A percentile compares a stretch with the other conserved stretches of the same genome.
Conservation (phyloP, 2,113 vertebrate genomes). For the Daubentonia madagascariensis region DNA sequence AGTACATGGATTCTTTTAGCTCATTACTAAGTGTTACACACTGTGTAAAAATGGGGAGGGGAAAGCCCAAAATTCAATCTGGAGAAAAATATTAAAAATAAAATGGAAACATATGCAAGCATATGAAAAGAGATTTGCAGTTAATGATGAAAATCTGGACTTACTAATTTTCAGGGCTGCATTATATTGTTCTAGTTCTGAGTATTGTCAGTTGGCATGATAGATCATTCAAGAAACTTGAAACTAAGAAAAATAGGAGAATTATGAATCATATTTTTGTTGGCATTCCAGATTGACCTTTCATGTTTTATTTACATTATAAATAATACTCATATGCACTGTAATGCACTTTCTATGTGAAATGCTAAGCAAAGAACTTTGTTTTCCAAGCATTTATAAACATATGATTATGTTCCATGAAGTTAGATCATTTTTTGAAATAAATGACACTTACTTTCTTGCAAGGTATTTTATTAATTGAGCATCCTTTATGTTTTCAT, state of each 20-base stretch:
- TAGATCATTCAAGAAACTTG: background rate
- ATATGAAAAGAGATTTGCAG: conserved; percentile 19
- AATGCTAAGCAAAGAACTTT: background rate
- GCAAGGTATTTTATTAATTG: background rate
- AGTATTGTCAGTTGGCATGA: background rate
- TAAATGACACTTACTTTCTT: background rate
- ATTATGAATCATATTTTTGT: background rate
- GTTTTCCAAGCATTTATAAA: conserved; percentile 1
- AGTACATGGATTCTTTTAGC: background rate
- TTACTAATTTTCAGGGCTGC: background rate
- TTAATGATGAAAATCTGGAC: conserved; percentile 33
- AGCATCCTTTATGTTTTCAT: background rate
- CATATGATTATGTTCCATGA: background rate
- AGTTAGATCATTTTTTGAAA: background rate
- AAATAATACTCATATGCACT: background rate
- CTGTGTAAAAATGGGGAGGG: background rate
- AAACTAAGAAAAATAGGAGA: background rate
- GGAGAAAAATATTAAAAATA: conserved; percentile 57
- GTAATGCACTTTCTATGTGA: background rate
- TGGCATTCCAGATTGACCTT: conserved; percentile 1
- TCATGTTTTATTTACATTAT: background rate
- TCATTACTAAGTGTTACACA: background rate
- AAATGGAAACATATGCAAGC: conserved; percentile 48
- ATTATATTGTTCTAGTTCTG: background rate
- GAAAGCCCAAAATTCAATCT: background rate